Percentiles rank a stretch among this genome's conserved stretches.
Conservation (phyloP, 2,888 invertebrate species). For the Anticlea derivata region DNA sequence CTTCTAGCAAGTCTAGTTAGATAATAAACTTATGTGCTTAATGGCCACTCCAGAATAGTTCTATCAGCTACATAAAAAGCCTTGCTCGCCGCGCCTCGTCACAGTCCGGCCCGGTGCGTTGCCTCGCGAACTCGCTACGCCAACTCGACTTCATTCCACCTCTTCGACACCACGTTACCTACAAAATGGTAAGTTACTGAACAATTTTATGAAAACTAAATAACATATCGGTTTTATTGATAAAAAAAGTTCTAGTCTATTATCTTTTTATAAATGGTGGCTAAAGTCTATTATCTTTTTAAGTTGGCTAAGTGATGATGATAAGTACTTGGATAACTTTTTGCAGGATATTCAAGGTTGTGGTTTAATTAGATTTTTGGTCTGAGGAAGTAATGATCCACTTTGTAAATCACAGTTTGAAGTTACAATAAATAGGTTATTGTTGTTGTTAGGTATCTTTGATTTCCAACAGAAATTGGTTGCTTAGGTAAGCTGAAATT, state of each 20-base stretch:
- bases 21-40: neutral
- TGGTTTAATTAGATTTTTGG: conserved; percentile 18
- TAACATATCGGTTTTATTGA: too few species aligned
- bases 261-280: too few species aligned
- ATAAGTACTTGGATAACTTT: neutral
- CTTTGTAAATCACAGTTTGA: too few species aligned
- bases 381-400: conserved; percentile 22
- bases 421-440: too few species aligned
- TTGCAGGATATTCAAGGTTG: conserved; percentile 20
- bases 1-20: too few species aligned
- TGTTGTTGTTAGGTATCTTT: too few species aligned
- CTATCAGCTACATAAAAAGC: conserved; percentile 11
- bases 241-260: neutral
- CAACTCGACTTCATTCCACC: conserved; percentile 30
- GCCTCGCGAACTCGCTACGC: conserved; percentile 74
- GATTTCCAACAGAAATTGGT: too few species aligned
- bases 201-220: too few species aligned
- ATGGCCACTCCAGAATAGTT: conserved; percentile 59
- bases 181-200: conserved; percentile 35
- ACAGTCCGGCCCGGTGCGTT: conserved; percentile 79
- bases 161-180: conserved; percentile 3
- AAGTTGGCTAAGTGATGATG: too few species aligned
- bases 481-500: too few species aligned
- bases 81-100: conserved; percentile 30
- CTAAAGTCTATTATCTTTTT: too few species aligned